phyloP scores from a whole-genome alignment of 2,888 invertebrate genomes.

The Cylloceria caligata region DNA sequence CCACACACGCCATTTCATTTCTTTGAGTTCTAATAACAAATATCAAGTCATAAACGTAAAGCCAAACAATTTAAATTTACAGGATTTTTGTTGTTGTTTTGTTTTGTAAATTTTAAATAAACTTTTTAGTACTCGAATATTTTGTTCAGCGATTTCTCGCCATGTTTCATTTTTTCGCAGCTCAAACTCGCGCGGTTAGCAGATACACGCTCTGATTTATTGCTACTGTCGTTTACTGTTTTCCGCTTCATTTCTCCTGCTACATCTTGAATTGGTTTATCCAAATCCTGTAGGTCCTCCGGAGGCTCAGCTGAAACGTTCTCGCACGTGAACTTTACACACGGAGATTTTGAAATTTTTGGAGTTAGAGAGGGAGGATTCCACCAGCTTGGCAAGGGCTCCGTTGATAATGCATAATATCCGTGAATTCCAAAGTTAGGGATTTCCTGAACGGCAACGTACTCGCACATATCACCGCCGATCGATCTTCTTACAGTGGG shows the following conservation, averaged over 20 bases:
- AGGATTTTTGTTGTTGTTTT: no score
- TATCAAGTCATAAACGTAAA: neutral
- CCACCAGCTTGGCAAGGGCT: conserved; percentile 84
- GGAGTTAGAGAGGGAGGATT: conserved; percentile 2
- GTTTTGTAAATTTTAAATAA: no score
- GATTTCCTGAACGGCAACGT: conserved; percentile 85
- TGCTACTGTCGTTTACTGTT: neutral
- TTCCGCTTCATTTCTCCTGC: neutral
- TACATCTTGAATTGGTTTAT: neutral
- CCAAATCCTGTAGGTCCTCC: neutral
- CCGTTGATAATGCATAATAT: conserved; percentile 85
- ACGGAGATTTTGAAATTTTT: neutral
- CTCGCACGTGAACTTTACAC: conserved; percentile 52
- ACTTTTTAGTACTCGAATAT: conserved; percentile 48
- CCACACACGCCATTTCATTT: conserved; percentile 66
- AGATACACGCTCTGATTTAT: neutral
- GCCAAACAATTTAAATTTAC: no score
- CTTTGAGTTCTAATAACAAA: conserved; percentile 54
- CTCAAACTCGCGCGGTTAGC: neutral
- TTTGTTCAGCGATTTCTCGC: conserved; percentile 53
- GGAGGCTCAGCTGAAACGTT: neutral
- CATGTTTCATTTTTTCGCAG: conserved; percentile 35
- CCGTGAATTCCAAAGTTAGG: conserved; percentile 85
- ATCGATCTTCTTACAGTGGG: conserved; percentile 62
- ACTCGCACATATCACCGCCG: conserved; percentile 83